Base-by-base conservation (phyloP, 2,797 vertebrate species). In the Enteromius thamalakanensis region DNA sequence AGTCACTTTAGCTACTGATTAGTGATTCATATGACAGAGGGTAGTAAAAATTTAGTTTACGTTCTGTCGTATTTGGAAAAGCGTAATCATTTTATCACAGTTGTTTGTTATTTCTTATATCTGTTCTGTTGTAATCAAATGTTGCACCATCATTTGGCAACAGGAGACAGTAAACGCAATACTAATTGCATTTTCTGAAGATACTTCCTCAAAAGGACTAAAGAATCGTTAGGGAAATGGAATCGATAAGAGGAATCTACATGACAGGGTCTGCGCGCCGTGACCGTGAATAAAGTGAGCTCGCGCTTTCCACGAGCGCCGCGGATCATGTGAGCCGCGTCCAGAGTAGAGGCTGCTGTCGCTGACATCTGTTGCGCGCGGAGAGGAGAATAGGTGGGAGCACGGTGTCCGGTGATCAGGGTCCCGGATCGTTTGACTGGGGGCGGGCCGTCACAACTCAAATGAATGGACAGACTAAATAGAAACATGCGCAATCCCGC, bases 331-430 rank as follows among this genome's bases (percentile, higher is more conserved):
- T 65, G n/a, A 84, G 47, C 60, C 60, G 83, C 76, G 67, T 84
- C 55, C 76, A 21, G 58, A 34, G 60, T 58, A 14, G 23, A 40
- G 76, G 75, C 65, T 70, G 65, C 65, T 71, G 82, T 62, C 40
- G 76, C 84, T 90, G 92, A 93, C 93, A 94, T 94, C 92, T 94
- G 93, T 93, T 94, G 93, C 91, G 60, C 90, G 70, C 23, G 53
- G 32, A 12, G 69, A 17, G 19, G 6, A 74, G 87, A 68, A 87
- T 88, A 90, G 86, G 88, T 92, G 86, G 87, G 88, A 84, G 84
- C 82, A 83, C 80, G 60, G 82, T 86, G 86, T 89, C 84, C 85
- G 42, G 40, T 68, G 83, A 68, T 87, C 88, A 85, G 77, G 42
- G 71, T 76, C 55, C n/a, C 49, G 58, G 72, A 58, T 83, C 64